A percentile compares a stretch with the other conserved stretches of the same genome.
Conservation (phyloP, 2,113 vertebrate species). For the Odontesthes bonariensis region DNA sequence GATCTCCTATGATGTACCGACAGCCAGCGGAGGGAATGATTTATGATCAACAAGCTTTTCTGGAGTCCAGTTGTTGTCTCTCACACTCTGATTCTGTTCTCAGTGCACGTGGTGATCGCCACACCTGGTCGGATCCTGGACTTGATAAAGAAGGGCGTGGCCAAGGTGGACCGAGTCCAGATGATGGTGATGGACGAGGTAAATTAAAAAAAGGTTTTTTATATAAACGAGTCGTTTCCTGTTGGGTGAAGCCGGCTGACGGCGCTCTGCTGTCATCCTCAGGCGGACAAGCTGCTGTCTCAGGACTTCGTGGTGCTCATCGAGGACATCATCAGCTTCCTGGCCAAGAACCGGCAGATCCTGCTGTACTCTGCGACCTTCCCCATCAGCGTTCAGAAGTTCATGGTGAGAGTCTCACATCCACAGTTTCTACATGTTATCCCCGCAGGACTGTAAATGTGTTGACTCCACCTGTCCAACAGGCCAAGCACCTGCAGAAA, state of each 20-base stretch:
- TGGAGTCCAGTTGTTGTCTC: not conserved
- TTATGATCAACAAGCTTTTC: not conserved
- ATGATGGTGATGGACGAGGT: slow-evolving; percentile 89
- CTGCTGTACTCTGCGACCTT: slow-evolving; percentile 87
- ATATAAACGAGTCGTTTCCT: too few species aligned
- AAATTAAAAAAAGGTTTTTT: slow-evolving; percentile 6
- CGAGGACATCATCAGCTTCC: slow-evolving; percentile 86
- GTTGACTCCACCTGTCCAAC: slow-evolving; percentile 6
- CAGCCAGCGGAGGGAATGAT: too few species aligned
- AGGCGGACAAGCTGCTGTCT: slow-evolving; percentile 88
- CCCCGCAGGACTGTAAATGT: too few species aligned
- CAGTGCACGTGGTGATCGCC: slow-evolving; percentile 85
- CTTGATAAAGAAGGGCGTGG: slow-evolving; percentile 85
- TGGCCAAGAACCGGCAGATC: slow-evolving; percentile 85
- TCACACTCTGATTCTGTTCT: not conserved
- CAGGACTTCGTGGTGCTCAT: slow-evolving; percentile 86
- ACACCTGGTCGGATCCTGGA: slow-evolving; percentile 85
- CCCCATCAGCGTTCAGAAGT: slow-evolving; percentile 86
- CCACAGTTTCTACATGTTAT: too few species aligned
- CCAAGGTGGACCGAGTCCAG: slow-evolving; percentile 82
- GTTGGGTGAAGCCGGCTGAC: too few species aligned
- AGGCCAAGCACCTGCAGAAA: slow-evolving; percentile 84
- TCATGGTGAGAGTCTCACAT: slow-evolving; percentile 79
- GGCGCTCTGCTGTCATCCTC: not conserved
- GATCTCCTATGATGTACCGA: too few species aligned